Conservation (phyloP, 2,888 invertebrate species). For the Orthonychiurus folsomi region DNA sequence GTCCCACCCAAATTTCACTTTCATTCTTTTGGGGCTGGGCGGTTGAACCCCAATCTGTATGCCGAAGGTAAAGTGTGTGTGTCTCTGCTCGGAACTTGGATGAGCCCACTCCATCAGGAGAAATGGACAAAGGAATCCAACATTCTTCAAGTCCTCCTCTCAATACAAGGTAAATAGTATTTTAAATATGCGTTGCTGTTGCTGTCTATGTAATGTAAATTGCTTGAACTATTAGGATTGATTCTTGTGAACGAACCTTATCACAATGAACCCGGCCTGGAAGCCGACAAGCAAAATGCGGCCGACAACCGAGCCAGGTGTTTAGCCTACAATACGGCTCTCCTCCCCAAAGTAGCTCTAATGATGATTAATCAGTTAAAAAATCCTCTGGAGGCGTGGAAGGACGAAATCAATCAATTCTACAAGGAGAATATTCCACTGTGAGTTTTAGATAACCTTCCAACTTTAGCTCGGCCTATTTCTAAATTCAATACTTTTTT, state of each 20-base stretch:
- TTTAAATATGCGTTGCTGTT: neutral
- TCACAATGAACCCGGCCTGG: constrained; percentile 14
- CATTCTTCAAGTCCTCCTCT: constrained; percentile 11
- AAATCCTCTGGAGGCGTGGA: constrained; percentile 8
- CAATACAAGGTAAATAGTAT: constrained; percentile 9
- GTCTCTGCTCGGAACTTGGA: constrained; percentile 11
- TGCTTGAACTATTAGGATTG: constrained; percentile 2
- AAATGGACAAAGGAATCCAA: constrained; percentile 16
- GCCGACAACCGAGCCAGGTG: neutral
- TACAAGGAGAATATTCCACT: constrained; percentile 12
- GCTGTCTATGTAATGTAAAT: neutral
- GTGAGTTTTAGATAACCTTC: constrained; percentile 1
- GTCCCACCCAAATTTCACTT: constrained; percentile 13
- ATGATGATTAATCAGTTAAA: constrained; percentile 13
- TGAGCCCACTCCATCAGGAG: neutral
- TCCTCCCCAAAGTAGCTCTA: constrained; percentile 5
- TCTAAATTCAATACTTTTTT: constrained; percentile 1
- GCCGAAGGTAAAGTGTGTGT: constrained; percentile 12
- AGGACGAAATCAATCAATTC: constrained; percentile 8
- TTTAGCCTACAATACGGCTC: constrained; percentile 2
- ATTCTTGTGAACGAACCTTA: constrained; percentile 16
- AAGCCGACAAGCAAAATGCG: neutral
- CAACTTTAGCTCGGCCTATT: neutral
- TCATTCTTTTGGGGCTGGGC: constrained; percentile 11
- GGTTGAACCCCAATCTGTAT: constrained; percentile 13